Base-by-base conservation (phyloP, 2,888 invertebrate genomes). In the Alviniconcha strummeri region DNA sequence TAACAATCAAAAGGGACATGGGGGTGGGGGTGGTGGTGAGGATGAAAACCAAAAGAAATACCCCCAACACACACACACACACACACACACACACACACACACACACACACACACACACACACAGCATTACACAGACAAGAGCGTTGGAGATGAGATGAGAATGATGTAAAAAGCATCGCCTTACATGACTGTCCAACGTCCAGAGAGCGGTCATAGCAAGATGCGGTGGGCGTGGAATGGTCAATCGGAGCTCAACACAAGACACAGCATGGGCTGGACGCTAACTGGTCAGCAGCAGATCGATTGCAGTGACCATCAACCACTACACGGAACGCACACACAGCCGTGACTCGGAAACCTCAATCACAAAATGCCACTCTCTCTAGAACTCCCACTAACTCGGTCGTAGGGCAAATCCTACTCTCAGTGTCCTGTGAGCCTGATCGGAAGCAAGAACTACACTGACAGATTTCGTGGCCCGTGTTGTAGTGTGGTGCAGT, bases 181-280 rank as follows among this genome's bases (percentile, higher is more conserved):
- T 80, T 64, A 80, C 80, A 55, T 56, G 69, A 11, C 75, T 36
- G 64, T 81, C 81, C 81, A 81, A n/a, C 6, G 81, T 81, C 81
- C 81, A 81, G 54, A 81, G 81, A 75, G 81, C 75, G 13, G 81
- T 75, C 81, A 81, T 81, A 67, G 81, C 75, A 74, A 36, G 19
- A 56, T 19, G 55, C 9, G 55, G 55, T 55, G n/a, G 57, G 57
- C 56, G 55, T 71, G n/a, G n/a, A 55, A 75, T 54, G 75, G 60
- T 60, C 60, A 60, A 60, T 13, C 8, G 60, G 9, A 60, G 13
- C 8, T 11, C 60, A 13, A 60, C 60, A 60, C 60, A 60, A 60
- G 9, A 60, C 60, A 60, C 60, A 60, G 60, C 60, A 60, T 13
- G 13, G 60, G 13, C 60, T 13, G 60, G 9, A 60, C 60, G 9